Evolutionary conservation across 1,140 invertebrate species (phyloP).

Genomic region (Trissolcus basalis): DNA sequence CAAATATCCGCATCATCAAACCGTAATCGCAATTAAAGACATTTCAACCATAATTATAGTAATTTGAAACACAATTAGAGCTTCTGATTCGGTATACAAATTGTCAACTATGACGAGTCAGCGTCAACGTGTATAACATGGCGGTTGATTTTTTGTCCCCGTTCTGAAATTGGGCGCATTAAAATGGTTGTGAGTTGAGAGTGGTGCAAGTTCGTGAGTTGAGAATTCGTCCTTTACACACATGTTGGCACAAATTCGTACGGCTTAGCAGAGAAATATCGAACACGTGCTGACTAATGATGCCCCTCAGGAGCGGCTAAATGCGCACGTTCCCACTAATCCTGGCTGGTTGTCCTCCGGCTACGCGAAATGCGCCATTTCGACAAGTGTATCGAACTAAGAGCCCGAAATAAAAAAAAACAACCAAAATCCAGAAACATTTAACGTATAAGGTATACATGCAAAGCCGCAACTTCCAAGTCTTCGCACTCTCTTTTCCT

Average conservation of each 20-base stretch:
- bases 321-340: slow-evolving; percentile 50
- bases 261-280: slow-evolving; percentile 48
- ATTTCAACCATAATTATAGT: slow-evolving; percentile 26
- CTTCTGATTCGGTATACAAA: slow-evolving; percentile 14
- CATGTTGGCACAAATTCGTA: slow-evolving; percentile 38
- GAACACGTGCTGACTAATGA: slow-evolving; percentile 56
- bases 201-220: slow-evolving; percentile 24
- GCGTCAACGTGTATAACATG: too few relatives aligned
- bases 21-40: slow-evolving; percentile 28
- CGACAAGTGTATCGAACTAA: slow-evolving; percentile 22
- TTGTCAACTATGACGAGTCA: not conserved
- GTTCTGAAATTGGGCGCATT: slow-evolving; percentile 11
- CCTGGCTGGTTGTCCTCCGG: slow-evolving; percentile 31
- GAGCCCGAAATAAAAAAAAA: slow-evolving; percentile 19
- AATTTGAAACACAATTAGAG: slow-evolving; percentile 21
- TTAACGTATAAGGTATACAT: slow-evolving; percentile 16
- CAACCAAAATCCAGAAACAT: not conserved
- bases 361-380: slow-evolving; percentile 28
- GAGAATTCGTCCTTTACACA: slow-evolving; percentile 45
- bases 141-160: slow-evolving; percentile 1
- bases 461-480: slow-evolving; percentile 20
- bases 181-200: slow-evolving; percentile 26
- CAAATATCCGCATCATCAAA: slow-evolving; percentile 24
- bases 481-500: slow-evolving; percentile 4
- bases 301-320: slow-evolving; percentile 46